Conservation (phyloP, 1,140 invertebrate species). For the Thalassaphorura encarpata region DNA sequence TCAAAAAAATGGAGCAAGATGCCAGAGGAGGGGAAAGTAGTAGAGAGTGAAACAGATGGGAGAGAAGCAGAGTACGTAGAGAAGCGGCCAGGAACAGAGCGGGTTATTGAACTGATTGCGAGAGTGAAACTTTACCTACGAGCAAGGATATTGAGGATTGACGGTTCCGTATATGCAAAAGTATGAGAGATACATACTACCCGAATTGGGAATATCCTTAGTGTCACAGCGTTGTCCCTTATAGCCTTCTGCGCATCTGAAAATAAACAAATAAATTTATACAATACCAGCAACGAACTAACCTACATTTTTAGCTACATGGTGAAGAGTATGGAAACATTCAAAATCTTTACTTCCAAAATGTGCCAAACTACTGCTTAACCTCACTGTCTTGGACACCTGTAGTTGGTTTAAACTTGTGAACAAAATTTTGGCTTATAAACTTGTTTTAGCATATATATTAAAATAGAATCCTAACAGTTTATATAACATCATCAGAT, state of each 20-base stretch:
- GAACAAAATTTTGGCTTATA: too few relatives aligned
- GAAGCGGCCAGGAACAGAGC: conserved; percentile 13
- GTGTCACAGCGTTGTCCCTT: conserved; percentile 69
- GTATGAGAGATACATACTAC: conserved; percentile 47
- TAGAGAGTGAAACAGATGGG: neutral
- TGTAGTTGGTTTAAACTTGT: too few relatives aligned
- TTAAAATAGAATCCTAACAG: too few relatives aligned
- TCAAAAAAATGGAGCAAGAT: neutral
- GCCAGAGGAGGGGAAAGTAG: neutral
- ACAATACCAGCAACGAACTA: too few relatives aligned
- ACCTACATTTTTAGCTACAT: too few relatives aligned
- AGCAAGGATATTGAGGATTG: conserved; percentile 32
- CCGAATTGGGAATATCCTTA: conserved; percentile 56
- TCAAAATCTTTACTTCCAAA: too few relatives aligned
- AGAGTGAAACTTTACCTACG: conserved; percentile 20
- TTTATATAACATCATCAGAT: too few relatives aligned
- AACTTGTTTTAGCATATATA: too few relatives aligned
- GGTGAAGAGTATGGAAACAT: too few relatives aligned
- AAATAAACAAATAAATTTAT: conserved; percentile 41
- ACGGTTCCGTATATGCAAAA: conserved; percentile 31
- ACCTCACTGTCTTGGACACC: too few relatives aligned
- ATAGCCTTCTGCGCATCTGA: conserved; percentile 72
- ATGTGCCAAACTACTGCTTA: too few relatives aligned
- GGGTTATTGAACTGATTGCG: conserved; percentile 29
- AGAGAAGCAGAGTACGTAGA: conserved; percentile 4